Conservation (phyloP, 2,888 invertebrate genomes). For the Nymphalis c-album region DNA sequence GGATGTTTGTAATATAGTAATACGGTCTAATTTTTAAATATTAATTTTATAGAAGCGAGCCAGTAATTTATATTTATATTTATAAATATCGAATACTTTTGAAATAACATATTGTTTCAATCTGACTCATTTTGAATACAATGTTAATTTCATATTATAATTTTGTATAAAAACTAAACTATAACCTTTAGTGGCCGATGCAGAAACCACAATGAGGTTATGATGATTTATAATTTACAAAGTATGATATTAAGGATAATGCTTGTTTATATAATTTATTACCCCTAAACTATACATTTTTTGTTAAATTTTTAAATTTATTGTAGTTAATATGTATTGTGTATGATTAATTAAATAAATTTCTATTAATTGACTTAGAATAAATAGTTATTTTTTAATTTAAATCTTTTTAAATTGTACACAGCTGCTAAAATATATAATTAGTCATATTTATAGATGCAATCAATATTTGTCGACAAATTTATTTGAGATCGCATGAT, state of each 20-base stretch:
- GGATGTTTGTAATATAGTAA: no score
- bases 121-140: neutral
- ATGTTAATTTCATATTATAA: neutral
- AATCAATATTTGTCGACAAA: constrained; percentile 16
- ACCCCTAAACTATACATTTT: no score
- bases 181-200: neutral
- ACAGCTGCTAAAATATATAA: neutral
- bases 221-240: constrained; percentile 20
- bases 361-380: neutral
- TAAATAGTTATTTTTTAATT: neutral
- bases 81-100: no score
- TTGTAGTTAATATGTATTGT: no score
- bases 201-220: constrained; percentile 20
- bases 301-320: no score
- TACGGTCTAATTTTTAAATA: no score
- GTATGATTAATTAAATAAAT: no score
- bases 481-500: constrained; percentile 17
- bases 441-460: constrained; percentile 9
- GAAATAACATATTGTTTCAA: neutral
- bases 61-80: no score
- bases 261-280: neutral
- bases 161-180: neutral
- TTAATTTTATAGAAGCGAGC: no score
- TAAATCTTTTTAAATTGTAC: neutral
- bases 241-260: constrained; percentile 12